Evolutionary conservation across 1,140 invertebrate genomes (phyloP), one percentile per base, ranked within the genome.

Genomic region (Homalodisca vitripennis): DNA sequence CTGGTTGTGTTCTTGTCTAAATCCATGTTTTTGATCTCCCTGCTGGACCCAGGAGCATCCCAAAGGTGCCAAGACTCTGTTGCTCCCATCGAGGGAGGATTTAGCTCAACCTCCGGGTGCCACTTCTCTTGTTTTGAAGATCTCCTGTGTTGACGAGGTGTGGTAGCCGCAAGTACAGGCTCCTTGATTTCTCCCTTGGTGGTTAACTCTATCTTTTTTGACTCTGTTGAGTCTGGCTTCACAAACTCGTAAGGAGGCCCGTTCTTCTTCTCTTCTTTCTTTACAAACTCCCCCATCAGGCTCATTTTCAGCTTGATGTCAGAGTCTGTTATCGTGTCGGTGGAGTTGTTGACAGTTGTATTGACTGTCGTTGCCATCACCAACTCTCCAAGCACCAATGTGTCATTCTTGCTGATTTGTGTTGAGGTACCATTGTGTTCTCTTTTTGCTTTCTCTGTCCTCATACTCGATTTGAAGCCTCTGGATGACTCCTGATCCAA

Each of bases 61-160:
- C 74, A 75, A 60, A 74, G 72, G 13, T 67, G 53, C 74, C 73
- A 75, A 14, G 70, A 70, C 48, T 73, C 69, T 13, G 70, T 73
- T 14, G 73, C 73, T 29, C 67, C 67, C 48, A 74, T 70, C n/a
- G 69, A 57, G 24, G 73, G 75, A 24, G 73, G 73, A 22, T 65
- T 71, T 22, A 76, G 47, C 26, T 72, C 67, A 13, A 65, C 51
- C 26, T 22, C 26, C 13, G 71, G 70, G 17, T 27, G 60, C 68
- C 68, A 68, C 14, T 46, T 60, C 27, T 48, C 48, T 30, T 65
- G 46, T 27, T 66, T 66, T 3, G 32, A 47, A 46, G 41, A 46
- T 34, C 17, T 62, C 24, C 32, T 1, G 14, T 57, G 26, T n/a
- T 48, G 26, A 31, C 48, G 41, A 24, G 55, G 66, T 24, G 57